These are phyloP conservation scores for Diorhabda carinulata DNA, from an alignment of 1,140 invertebrate species.

Conservation along the genomic window DNA sequence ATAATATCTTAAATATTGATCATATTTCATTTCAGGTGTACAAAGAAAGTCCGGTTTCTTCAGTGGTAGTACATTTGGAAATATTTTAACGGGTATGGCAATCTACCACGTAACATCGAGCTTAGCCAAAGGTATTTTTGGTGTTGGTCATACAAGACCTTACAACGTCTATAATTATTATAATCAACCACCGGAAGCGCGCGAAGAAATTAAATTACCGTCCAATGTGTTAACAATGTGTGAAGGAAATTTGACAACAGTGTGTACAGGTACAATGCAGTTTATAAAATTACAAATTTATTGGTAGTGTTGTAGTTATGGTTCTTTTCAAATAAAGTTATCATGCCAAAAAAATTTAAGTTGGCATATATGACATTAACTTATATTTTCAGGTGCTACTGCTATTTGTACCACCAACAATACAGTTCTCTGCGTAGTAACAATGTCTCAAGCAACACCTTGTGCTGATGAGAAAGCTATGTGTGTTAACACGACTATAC, in stretches of 20 bases:
- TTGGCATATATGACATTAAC: too few relatives aligned
- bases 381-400: conserved; percentile 5
- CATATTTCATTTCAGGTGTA: conserved; percentile 18
- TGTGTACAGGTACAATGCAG: conserved; percentile 27
- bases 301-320: background rate
- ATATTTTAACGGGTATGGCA: conserved; percentile 32
- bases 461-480: conserved; percentile 30
- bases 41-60: conserved; percentile 33
- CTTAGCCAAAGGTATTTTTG: conserved; percentile 22
- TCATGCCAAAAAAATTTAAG: too few relatives aligned
- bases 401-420: conserved; percentile 33
- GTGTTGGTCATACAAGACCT: conserved; percentile 23
- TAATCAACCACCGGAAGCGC: conserved; percentile 27
- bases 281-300: background rate
- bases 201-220: conserved; percentile 32
- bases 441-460: conserved; percentile 24
- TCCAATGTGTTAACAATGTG: conserved; percentile 33
- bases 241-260: conserved; percentile 30
- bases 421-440: conserved; percentile 31
- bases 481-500: conserved; percentile 34
- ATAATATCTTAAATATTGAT: background rate
- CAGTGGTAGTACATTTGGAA: conserved; percentile 33
- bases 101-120: conserved; percentile 34
- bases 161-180: conserved; percentile 38
- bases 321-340: background rate